These are phyloP conservation scores for Sialia sialis DNA, from an alignment of 2,113 vertebrate species.

Conservation along the genomic window DNA sequence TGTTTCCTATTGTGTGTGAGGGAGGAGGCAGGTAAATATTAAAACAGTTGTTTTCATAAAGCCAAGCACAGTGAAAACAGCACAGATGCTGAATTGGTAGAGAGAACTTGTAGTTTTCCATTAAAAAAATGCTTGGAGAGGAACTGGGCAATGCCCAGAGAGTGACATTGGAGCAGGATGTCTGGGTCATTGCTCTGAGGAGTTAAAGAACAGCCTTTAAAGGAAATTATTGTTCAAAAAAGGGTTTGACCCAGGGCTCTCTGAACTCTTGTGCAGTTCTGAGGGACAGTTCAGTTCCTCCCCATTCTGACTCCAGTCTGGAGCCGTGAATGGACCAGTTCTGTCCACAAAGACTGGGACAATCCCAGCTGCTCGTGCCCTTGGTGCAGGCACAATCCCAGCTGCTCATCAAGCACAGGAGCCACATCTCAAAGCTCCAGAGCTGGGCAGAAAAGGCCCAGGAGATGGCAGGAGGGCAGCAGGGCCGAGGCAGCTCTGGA, in stretches of 20 bases:
- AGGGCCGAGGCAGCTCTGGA: background rate
- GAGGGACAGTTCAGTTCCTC: background rate
- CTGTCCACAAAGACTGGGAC: background rate
- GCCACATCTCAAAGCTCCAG: background rate
- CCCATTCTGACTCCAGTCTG: background rate
- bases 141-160: background rate
- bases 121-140: background rate
- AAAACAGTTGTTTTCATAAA: background rate
- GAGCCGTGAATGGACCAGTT: background rate
- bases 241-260: background rate
- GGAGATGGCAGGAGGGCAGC: background rate
- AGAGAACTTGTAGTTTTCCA: background rate
- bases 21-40: slow-evolving; percentile 22
- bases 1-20: background rate
- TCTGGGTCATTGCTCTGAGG: background rate
- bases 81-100: background rate
- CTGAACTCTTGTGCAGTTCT: background rate
- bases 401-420: background rate
- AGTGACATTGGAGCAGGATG: background rate
- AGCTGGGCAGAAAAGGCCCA: background rate
- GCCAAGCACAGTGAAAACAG: background rate
- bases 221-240: background rate
- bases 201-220: background rate
- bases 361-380: accelerated
- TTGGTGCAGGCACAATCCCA: background rate